Percentiles rank a stretch among this genome's conserved stretches.
phyloP scores from a whole-genome alignment of 2,888 invertebrate genomes.

The Nomada fucata region DNA sequence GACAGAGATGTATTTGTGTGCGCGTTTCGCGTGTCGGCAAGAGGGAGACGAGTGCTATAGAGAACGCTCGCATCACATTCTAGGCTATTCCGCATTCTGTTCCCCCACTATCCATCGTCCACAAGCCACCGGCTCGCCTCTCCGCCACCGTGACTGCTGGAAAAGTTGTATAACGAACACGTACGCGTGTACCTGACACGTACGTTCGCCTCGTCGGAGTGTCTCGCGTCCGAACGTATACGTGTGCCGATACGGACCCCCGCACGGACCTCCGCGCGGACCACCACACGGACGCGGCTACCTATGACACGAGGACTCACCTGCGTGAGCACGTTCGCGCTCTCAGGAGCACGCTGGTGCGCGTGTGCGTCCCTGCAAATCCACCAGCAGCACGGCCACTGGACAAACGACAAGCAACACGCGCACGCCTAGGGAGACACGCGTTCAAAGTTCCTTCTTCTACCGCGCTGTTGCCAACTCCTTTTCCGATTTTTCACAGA shows the following conservation, averaged over 20 bases:
- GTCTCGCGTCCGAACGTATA: conserved; percentile 24
- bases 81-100: conserved; percentile 85
- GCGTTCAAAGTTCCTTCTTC: conserved; percentile 20
- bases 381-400: conserved; percentile 45
- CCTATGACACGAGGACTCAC: conserved; percentile 60
- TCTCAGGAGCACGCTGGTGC: neutral
- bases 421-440: conserved; percentile 40
- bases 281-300: conserved; percentile 50
- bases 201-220: conserved; percentile 54
- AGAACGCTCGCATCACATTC: conserved; percentile 83
- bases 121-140: conserved; percentile 80
- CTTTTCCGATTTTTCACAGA: conserved; percentile 7
- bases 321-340: conserved; percentile 40
- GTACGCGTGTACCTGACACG: conserved; percentile 75
- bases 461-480: conserved; percentile 38
- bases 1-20: neutral
- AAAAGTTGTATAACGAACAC: conserved; percentile 78
- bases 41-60: conserved; percentile 65
- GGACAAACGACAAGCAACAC: conserved; percentile 39
- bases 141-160: conserved; percentile 76
- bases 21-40: neutral
- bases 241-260: neutral
- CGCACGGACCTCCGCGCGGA: neutral
- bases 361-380: conserved; percentile 32
- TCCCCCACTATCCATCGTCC: conserved; percentile 80